These are phyloP conservation scores for Apogon talboti DNA, from an alignment of 2,797 vertebrate genomes.

Conservation along the genomic window DNA sequence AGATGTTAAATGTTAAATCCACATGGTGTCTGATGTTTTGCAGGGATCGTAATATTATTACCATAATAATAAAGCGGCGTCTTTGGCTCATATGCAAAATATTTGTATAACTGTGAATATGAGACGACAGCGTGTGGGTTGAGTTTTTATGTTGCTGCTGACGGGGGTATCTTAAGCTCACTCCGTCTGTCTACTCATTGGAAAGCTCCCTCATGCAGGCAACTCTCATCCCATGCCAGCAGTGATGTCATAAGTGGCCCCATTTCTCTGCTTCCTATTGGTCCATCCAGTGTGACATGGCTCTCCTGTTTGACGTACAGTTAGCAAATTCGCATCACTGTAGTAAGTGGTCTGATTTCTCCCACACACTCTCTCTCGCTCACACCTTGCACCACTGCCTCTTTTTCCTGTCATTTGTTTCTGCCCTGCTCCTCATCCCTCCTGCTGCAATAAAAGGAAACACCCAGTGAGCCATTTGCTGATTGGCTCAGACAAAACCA, in stretches of 20 bases:
- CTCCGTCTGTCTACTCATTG: slow-evolving; percentile 73
- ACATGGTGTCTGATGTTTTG: not conserved
- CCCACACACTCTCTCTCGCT: slow-evolving; percentile 7
- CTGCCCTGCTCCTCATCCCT: slow-evolving; percentile 34
- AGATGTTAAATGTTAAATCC: no score
- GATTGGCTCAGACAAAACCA: slow-evolving; percentile 67
- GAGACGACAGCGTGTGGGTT: slow-evolving; percentile 28
- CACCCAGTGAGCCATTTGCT: slow-evolving; percentile 61
- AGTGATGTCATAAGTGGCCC: slow-evolving; percentile 80
- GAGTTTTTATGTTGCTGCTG: slow-evolving; percentile 42
- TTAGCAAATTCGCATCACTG: slow-evolving; percentile 71
- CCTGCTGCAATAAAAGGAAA: slow-evolving; percentile 65
- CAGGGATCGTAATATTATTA: slow-evolving; percentile 2
- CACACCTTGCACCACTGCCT: slow-evolving; percentile 32
- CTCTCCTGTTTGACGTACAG: slow-evolving; percentile 72
- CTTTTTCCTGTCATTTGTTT: slow-evolving; percentile 37
- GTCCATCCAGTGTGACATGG: slow-evolving; percentile 59
- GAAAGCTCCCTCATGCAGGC: slow-evolving; percentile 77
- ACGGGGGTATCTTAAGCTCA: slow-evolving; percentile 60
- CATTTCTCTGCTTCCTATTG: slow-evolving; percentile 76
- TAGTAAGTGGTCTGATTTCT: slow-evolving; percentile 68
- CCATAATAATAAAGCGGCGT: slow-evolving; percentile 12
- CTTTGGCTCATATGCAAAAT: not conserved
- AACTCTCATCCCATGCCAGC: slow-evolving; percentile 72
- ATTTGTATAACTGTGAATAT: slow-evolving; percentile 20